These are phyloP conservation scores for Leptodactylus fallax DNA, from an alignment of 2,797 vertebrate species.

Conservation along the genomic window DNA sequence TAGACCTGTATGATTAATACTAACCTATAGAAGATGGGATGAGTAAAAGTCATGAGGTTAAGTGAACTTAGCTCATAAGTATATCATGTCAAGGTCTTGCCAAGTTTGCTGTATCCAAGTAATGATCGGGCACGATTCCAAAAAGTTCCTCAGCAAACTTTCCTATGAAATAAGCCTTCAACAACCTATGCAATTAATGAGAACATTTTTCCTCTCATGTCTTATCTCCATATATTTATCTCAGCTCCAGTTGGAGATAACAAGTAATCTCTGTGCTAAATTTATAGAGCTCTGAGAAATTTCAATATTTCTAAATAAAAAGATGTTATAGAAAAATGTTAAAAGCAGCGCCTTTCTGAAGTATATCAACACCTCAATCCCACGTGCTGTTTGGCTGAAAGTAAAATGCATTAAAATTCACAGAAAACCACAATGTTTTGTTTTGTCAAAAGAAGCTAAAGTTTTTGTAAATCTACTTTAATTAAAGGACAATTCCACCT, in stretches of 20 bases:
- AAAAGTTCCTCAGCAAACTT: conserved; percentile 16
- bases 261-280: conserved; percentile 3
- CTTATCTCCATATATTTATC: conserved; percentile 37
- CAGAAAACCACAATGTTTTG: not conserved
- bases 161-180: not conserved
- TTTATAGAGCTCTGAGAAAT: conserved; percentile 13
- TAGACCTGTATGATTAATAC: not conserved
- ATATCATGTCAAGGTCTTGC: conserved; percentile 73
- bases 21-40: not conserved
- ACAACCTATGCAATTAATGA: conserved; percentile 10
- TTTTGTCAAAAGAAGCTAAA: not conserved
- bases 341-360: not conserved
- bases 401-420: conserved; percentile 10
- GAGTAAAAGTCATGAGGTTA: conserved; percentile 49
- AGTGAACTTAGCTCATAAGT: conserved; percentile 71
- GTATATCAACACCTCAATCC: not conserved
- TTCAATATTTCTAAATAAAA: conserved; percentile 1
- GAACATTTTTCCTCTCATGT: conserved; percentile 1
- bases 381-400: not conserved
- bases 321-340: conserved; percentile 21
- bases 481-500: not conserved
- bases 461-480: not conserved
- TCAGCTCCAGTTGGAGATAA: conserved; percentile 19
- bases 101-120: conserved; percentile 68
- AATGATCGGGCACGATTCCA: conserved; percentile 73